Base-by-base conservation (phyloP, 2,888 invertebrate genomes). In the Aproaerema taeniolella region DNA sequence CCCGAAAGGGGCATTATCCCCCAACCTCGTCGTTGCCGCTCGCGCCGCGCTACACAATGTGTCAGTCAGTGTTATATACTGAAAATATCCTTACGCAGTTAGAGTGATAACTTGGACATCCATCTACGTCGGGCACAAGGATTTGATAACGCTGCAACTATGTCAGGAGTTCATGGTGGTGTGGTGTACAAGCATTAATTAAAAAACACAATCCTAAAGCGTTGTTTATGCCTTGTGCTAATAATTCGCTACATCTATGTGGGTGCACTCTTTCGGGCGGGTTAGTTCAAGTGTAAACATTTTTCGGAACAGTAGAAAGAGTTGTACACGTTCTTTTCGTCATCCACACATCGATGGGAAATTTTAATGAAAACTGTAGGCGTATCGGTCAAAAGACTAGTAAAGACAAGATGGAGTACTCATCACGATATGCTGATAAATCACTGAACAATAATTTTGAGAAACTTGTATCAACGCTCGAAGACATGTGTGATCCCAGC, bases 91-190 rank as follows among this genome's bases (percentile, higher is more conserved):
- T 29, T 9, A 41, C 37, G 34, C 36, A 43, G 45, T 14, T 36
- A 28, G n/a, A 31, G n/a, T 7, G 31, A 31, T 31, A n/a, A n/a
- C 3, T 31, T 31, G n/a, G 31, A 31, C 31, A 31, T 31, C 5
- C 31, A 39, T 12, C 25, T 49, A 2, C 50, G 48, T 35, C 14
- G 48, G 20, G 43, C 40, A 40, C 47, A 52, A 40, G 46, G 43
- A 10, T 48, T 47, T 41, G 47, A 52, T 33, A 52, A 50, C 37
- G 45, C 47, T 24, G 47, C 49, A 9, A 26, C 41, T 7, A 51
- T 49, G 46, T 10, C 46, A 32, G 50, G 46, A 10, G 35, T 44
- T 17, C 46, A 50, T 46, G 46, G 42, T 15, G 29, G 50, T 7
- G 42, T 15, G 29, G 50, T 7, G 29, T 37, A 7, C 29, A 28